These are phyloP conservation scores for Laothoe populi DNA, from an alignment of 2,888 invertebrate species.

Conservation along the genomic window DNA sequence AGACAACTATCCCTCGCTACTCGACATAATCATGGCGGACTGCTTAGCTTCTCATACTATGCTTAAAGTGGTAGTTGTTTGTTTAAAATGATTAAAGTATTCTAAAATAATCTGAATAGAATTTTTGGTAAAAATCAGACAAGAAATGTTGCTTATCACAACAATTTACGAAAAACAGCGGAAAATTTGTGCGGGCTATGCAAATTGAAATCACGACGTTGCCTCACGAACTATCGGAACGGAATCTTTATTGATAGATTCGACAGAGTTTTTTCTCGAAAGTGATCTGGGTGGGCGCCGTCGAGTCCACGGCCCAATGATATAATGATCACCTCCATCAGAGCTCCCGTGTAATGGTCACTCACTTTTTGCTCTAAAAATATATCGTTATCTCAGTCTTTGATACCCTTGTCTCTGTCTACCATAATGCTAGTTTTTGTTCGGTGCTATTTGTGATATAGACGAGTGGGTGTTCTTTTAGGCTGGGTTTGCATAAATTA, in stretches of 20 bases:
- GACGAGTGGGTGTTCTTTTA: neutral
- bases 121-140: no score
- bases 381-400: neutral
- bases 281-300: conserved; percentile 14
- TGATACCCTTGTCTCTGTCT: neutral
- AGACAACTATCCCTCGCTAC: no score
- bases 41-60: no score
- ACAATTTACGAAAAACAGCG: no score
- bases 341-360: conserved; percentile 22
- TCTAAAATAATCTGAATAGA: no score
- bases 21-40: no score
- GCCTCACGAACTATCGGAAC: neutral
- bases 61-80: no score
- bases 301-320: conserved; percentile 3
- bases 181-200: neutral
- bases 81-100: no score
- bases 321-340: neutral
- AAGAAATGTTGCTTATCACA: no score
- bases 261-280: conserved; percentile 1
- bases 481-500: neutral
- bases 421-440: neutral
- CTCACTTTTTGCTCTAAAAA: conserved; percentile 1
- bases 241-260: neutral
- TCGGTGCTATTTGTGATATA: neutral
- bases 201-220: neutral